Evolutionary conservation across 2,888 invertebrate genomes (phyloP), one percentile per base, ranked within the genome.

Genomic region (Tipula confusa): DNA sequence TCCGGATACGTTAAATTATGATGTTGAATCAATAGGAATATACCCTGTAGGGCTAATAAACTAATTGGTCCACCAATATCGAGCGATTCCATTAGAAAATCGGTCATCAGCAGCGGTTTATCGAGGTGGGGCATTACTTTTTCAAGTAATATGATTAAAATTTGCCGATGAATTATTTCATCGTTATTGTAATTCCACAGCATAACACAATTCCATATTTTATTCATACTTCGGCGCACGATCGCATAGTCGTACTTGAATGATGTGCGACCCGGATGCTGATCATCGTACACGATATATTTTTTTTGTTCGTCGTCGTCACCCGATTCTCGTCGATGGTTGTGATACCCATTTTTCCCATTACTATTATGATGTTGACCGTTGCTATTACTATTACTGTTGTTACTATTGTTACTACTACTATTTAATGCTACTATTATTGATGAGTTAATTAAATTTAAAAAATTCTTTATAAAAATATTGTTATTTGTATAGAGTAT

Each of bases 1-100:
- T 97, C 95, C 0, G 98, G 98, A 90, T 98, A 98, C 87, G 98
- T 95, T 90, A 99, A 93, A 91, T 98, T 98, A 90, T 97, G 95
- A 85, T 94, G 94, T 85, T 96, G 94, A 84, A 98, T 96, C 85
- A 99, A 92, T 83, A 95, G 93, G 88, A 97, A 95, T 83, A 98
- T 93, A 24, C 98, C 98, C 88, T 98, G 97, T 11, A 99, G 91
- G 0, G 98, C 97, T 83, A 99, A 90, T 87, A 98, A 92, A 88
- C 97, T 95, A 84, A 97, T 93, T 0, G 96, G 93, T 6, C 98
- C 97, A 86, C 97, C 95, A 82, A 94, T 92, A 87, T 97, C 95
- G 85, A 97, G 92, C 0, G 97, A 96, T 87, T 96, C 95, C 91
- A 97, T 96, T 28, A 98, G 92, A 90, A 97, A 97, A 88, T 98